Base-by-base conservation (phyloP, 2,888 invertebrate species). In the Andrena trimmerana region DNA sequence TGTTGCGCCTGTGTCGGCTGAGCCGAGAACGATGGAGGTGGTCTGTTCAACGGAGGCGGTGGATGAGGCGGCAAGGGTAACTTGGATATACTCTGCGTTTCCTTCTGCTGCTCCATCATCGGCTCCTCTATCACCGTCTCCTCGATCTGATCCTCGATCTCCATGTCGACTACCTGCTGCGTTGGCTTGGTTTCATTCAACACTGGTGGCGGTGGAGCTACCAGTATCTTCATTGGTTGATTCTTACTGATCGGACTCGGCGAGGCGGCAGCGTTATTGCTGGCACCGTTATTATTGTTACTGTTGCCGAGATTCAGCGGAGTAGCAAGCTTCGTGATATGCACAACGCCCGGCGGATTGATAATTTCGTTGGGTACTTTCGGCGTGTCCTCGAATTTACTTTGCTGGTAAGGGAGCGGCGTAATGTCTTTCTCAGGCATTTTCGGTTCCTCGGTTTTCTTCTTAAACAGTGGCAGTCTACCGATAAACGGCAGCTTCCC, bases 401-500 rank as follows among this genome's bases (percentile, higher is more conserved):
- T 94, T 67, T 93, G 93, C 31, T 91, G 89, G 71, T 94, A 93
- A 0, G 93, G 94, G 7, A 94, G 78, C 0, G 94, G 92, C 0
- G 94, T 90, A 36, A 94, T 94, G 71, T 95, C 95, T 79, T 95
- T 95, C 29, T 94, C 95, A 57, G 92, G 90, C 54, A 90, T 57
- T 69, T 93, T 93, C 5, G 92, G 91, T 91, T 95, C 90, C 89
- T 94, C 86, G 92, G 95, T 81, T 94, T 95, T 89, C 92, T 95
- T 95, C 90, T 97, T 97, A 91, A 97, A 97, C 13, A 98, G 95
- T 0, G 98, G 98, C 96, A 98, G 97, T 93, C 97, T 96, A 85
- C 98, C 98, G 85, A 98, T 98, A 89, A 98, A 97, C 0, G 97
- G 97, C 92, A 97, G 95, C 92, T 97, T 97, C 83, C 96, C 96